Conservation (phyloP, 35 echinoderm and acorn worm species). For the Ptychodera flava region DNA sequence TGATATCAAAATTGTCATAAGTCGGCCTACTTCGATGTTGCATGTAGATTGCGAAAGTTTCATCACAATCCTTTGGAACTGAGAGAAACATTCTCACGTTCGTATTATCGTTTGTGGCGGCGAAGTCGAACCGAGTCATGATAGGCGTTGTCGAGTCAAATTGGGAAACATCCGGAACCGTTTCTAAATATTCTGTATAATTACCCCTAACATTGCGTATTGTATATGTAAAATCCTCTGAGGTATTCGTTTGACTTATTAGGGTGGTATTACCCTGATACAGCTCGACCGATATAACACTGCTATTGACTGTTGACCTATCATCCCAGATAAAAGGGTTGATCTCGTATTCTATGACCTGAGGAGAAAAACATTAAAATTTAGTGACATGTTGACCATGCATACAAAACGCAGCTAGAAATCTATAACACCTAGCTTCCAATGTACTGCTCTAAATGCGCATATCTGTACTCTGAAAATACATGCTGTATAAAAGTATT, state of each 20-base stretch:
- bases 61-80: not conserved
- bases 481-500: not conserved
- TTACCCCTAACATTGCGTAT: not conserved
- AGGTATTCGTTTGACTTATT: not conserved
- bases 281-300: not conserved
- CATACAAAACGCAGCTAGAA: not conserved
- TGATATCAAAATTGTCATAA: not conserved
- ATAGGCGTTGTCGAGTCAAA: not conserved
- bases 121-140: not conserved
- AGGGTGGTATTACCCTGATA: not conserved
- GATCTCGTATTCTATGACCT: not conserved
- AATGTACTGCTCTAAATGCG: not conserved
- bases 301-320: not conserved
- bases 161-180: not conserved
- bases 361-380: not conserved
- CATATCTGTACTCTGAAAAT: not conserved
- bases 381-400: not conserved
- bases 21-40: not conserved
- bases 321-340: not conserved
- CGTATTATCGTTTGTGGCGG: not conserved
- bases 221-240: not conserved
- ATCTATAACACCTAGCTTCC: too few species aligned
- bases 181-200: not conserved
- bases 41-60: not conserved
- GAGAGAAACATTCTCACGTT: not conserved